These are phyloP conservation scores for Leptogaster cylindrica DNA, from an alignment of 2,888 invertebrate species.

Conservation along the genomic window DNA sequence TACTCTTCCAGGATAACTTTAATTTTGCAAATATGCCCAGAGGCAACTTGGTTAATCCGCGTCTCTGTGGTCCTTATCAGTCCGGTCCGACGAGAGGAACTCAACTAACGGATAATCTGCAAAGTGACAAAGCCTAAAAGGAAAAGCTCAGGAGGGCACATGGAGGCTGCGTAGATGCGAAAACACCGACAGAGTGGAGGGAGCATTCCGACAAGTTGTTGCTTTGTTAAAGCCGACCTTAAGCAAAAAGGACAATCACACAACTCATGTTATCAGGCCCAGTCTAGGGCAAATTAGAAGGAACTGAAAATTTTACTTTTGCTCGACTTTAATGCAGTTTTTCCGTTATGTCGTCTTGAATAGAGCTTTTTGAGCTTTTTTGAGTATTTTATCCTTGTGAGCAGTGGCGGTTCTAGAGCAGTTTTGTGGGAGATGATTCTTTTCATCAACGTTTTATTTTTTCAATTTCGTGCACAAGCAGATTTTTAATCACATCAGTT, in stretches of 20 bases:
- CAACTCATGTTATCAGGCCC: slow-evolving; percentile 7
- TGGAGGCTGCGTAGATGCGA: slow-evolving; percentile 34
- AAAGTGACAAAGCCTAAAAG: slow-evolving; percentile 1
- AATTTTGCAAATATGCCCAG: slow-evolving; percentile 15
- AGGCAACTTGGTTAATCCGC: slow-evolving; percentile 10
- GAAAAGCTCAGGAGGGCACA: slow-evolving; percentile 17
- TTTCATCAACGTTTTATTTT: too few relatives aligned
- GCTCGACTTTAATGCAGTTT: slow-evolving; percentile 5
- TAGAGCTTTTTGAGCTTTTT: not conserved
- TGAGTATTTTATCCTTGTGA: too few relatives aligned
- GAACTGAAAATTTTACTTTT: slow-evolving; percentile 21
- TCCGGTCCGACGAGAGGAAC: slow-evolving; percentile 45
- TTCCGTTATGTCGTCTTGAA: not conserved
- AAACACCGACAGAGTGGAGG: slow-evolving; percentile 1
- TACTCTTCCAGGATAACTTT: not conserved
- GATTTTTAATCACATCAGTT: too few relatives aligned
- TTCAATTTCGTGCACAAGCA: too few relatives aligned
- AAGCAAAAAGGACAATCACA: slow-evolving; percentile 29
- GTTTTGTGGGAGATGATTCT: too few relatives aligned
- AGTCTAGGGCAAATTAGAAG: slow-evolving; percentile 16
- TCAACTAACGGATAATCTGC: slow-evolving; percentile 42
- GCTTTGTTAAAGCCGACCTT: slow-evolving; percentile 23
- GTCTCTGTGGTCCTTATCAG: slow-evolving; percentile 34
- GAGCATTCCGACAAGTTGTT: slow-evolving; percentile 39
- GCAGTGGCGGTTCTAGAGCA: too few relatives aligned